These are phyloP conservation scores for Raphicerus campestris DNA, from an alignment of 2,113 vertebrate species.

Conservation along the genomic window DNA sequence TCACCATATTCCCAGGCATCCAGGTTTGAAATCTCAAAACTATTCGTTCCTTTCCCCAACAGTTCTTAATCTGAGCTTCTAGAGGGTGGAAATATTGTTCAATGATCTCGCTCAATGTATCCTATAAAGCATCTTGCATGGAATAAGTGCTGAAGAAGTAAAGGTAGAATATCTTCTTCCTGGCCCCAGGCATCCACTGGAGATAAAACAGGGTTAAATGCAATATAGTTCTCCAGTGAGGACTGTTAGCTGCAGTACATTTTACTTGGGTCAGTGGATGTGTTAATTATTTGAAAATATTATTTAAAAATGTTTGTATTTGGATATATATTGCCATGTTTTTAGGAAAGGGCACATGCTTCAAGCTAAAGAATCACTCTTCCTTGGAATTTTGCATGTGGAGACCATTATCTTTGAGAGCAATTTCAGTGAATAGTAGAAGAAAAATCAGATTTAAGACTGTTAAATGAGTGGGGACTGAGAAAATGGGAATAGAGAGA, in stretches of 20 bases:
- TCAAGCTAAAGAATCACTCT: background rate
- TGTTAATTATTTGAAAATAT: background rate
- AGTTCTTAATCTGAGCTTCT: background rate
- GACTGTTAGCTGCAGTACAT: background rate
- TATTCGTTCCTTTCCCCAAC: background rate
- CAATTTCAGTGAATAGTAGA: background rate
- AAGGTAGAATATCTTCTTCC: background rate
- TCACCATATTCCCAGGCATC: background rate
- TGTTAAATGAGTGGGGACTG: background rate
- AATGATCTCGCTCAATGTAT: background rate
- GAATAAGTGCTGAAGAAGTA: background rate
- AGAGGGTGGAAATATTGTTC: background rate
- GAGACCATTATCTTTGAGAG: background rate
- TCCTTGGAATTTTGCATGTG: background rate
- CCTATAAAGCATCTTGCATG: background rate
- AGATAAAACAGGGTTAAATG: background rate
- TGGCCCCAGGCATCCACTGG: background rate
- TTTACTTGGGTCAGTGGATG: background rate
- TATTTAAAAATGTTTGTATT: background rate
- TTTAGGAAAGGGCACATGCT: background rate
- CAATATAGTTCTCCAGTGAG: background rate
- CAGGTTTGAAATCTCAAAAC: background rate
- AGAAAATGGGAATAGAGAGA: background rate
- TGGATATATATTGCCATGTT: background rate
- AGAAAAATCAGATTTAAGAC: background rate